These are phyloP conservation scores for Aurelia sp. DNA, from an alignment of 30 jellyfish, hydroid and myxozoan genomes.

Conservation along the genomic window DNA sequence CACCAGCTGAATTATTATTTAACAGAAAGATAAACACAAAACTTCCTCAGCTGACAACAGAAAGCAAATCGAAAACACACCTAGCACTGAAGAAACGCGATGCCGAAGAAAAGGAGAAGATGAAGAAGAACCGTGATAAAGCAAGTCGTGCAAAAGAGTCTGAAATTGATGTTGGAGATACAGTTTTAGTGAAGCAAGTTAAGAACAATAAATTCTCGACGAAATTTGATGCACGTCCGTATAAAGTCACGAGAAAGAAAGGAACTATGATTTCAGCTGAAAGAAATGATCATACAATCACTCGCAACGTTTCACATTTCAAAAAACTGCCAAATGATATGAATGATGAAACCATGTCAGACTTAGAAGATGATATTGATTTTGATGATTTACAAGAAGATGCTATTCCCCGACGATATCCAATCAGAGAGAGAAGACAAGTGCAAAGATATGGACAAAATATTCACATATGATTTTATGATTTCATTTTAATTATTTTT, in stretches of 20 bases:
- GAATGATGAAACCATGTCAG: no score
- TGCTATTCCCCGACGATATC: no score
- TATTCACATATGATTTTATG: no score
- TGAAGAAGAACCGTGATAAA: conserved; percentile 9
- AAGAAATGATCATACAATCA: background rate
- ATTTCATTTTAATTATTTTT: no score
- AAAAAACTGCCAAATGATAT: background rate
- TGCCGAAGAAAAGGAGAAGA: conserved; percentile 17
- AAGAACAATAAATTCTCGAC: background rate
- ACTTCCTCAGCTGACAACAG: background rate
- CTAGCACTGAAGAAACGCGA: background rate
- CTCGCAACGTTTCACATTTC: background rate
- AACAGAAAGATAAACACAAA: conserved; percentile 6
- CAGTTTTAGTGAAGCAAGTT: background rate
- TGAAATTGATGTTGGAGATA: background rate
- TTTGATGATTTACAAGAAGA: no score
- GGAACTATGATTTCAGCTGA: background rate
- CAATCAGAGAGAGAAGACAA: no score
- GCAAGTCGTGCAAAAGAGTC: conserved; percentile 13
- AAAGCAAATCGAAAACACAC: background rate
- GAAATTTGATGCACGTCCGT: background rate
- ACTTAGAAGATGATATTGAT: no score
- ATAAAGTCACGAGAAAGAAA: background rate
- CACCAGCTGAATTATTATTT: conserved; percentile 9
- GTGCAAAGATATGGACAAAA: no score